Conservation (phyloP, 2,797 vertebrate species). For the Momotus momota region DNA sequence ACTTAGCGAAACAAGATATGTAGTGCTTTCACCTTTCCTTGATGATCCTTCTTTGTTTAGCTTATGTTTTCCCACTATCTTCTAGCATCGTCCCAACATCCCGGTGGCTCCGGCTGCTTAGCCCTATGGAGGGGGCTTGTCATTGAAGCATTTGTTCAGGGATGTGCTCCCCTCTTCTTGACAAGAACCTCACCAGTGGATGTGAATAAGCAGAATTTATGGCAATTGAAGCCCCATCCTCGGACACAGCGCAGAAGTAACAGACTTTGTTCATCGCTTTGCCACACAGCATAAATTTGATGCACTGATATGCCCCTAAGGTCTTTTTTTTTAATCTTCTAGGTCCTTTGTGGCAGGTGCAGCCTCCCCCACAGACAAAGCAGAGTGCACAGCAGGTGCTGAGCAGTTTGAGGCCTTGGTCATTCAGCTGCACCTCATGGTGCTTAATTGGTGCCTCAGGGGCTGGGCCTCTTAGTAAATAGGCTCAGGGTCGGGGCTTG, state of each 20-base stretch:
- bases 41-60: neutral
- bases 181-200: fast-evolving
- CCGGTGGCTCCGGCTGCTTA: fast-evolving
- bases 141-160: fast-evolving
- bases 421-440: too few species aligned
- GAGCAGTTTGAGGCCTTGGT: too few species aligned
- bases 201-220: neutral
- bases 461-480: too few species aligned
- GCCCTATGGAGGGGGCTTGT: neutral
- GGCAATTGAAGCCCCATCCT: neutral
- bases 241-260: neutral
- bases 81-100: fast-evolving
- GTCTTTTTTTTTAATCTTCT: neutral
- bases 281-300: neutral
- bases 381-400: too few species aligned
- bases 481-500: too few species aligned
- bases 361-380: too few species aligned
- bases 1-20: fast-evolving
- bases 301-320: neutral
- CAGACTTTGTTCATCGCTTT: neutral
- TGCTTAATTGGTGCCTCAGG: too few species aligned
- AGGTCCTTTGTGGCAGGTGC: too few species aligned
- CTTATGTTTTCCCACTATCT: neutral
- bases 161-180: fast-evolving
- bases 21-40: fast-evolving